Percentiles rank a stretch among this genome's conserved stretches.
Conservation (phyloP, 2,113 vertebrate species). For the Hippocampus mohnikei region DNA sequence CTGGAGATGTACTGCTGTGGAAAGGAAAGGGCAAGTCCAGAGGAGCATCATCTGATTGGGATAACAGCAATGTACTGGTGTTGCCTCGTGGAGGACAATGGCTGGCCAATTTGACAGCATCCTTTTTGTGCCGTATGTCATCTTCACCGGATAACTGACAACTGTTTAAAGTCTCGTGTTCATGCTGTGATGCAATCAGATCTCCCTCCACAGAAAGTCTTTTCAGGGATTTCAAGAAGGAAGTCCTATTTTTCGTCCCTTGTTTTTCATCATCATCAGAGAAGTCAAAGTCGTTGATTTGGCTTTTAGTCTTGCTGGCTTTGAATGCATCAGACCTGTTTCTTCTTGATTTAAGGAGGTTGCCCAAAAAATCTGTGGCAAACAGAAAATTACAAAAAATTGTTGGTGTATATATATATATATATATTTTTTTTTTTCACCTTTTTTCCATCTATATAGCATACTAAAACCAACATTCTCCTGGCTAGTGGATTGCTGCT, state of each 20-base stretch:
- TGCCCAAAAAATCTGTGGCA: slow-evolving; percentile 62
- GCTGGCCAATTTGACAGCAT: slow-evolving; percentile 7
- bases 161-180: slow-evolving; percentile 22
- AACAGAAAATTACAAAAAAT: background rate
- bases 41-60: slow-evolving; percentile 45
- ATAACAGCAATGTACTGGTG: slow-evolving; percentile 38
- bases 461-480: too few species aligned
- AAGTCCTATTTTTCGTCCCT: slow-evolving; percentile 64
- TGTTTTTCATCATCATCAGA: slow-evolving; percentile 73
- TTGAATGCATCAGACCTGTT: slow-evolving; percentile 52
- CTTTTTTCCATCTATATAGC: too few species aligned
- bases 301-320: slow-evolving; percentile 53
- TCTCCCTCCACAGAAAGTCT: slow-evolving; percentile 4
- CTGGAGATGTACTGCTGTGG: slow-evolving; percentile 37
- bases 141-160: slow-evolving; percentile 22
- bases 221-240: slow-evolving; percentile 72
- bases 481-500: too few species aligned
- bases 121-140: slow-evolving; percentile 17
- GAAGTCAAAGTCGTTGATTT: slow-evolving; percentile 69
- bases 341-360: slow-evolving; percentile 62
- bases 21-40: slow-evolving; percentile 37
- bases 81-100: slow-evolving; percentile 15
- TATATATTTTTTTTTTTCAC: too few species aligned
- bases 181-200: background rate
- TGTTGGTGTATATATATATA: too few species aligned